Evolutionary conservation across 2,797 vertebrate species (phyloP), one percentile per base, ranked within the genome.

Genomic region (Acanthornis magna): DNA sequence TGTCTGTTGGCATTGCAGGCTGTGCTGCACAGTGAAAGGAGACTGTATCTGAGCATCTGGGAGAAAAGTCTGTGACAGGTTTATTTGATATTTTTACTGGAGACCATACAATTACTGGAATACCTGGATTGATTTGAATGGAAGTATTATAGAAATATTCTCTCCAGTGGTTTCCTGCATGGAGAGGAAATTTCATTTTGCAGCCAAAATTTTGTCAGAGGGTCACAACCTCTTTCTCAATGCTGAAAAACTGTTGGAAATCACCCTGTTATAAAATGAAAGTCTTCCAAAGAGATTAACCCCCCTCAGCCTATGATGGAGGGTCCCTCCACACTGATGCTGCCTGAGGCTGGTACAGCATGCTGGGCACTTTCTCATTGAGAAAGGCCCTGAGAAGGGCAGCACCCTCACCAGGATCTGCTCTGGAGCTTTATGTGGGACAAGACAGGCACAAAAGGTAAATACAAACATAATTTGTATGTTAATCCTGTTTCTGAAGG

Each of bases 1-100:
- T 77, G 84, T 82, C 83, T 76, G 3, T 82, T 85, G 85, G 65
- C 8, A 0, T 60, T 85, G 74, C 45, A 74, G 82, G 55, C 62
- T 85, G 38, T 38, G 70, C 36, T 85, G 29, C 83, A 42, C 65
- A 83, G 89, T 91, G 93, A 95, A 96, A 95, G 90, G 50, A 92
- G 88, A 92, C 81, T 89, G 85, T 92, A 94, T 95, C 91, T 91
- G 83, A 96, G 83, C 88, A 96, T 87, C 81, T 93, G 93, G 80
- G 93, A 96, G 88, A 87, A 94, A 96, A 96, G 86, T 43, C 80
- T 87, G 14, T 91, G 95, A 95, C 96, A 96, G 94, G 85, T 97
- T 96, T 97, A 97, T 97, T 96, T 96, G 91, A 94, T 96, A 82
- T 96, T 96, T 96, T 96, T 96, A 93, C 95, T 95, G 94, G 91